Conservation (phyloP, 2,888 invertebrate genomes). For the Isotomurus palustris region DNA sequence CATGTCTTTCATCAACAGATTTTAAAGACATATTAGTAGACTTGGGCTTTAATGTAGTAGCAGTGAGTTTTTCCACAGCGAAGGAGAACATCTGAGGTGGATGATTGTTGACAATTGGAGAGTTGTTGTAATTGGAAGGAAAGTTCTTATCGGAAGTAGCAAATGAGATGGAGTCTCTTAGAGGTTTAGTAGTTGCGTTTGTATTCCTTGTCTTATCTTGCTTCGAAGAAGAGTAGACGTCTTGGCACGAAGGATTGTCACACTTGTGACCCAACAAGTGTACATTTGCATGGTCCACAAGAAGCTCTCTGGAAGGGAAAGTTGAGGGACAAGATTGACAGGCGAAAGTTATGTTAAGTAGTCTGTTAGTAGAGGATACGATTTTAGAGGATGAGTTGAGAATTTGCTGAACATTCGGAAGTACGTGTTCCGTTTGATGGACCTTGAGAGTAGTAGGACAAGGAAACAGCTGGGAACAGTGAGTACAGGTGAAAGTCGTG, state of each 20-base stretch:
- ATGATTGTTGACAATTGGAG: neutral
- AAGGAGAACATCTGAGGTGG: neutral
- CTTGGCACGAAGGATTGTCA: constrained; percentile 13
- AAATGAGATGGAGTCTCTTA: neutral
- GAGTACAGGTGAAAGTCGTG: constrained; percentile 10
- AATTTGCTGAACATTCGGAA: constrained; percentile 25
- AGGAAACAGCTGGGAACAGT: constrained; percentile 24
- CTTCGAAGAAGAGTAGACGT: neutral
- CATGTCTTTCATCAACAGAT: neutral
- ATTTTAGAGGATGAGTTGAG: neutral
- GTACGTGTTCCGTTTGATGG: constrained; percentile 30
- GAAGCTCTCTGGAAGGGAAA: constrained; percentile 25
- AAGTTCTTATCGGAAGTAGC: neutral
- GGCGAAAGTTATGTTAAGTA: constrained; percentile 21
- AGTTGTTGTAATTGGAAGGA: neutral
- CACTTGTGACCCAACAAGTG: constrained; percentile 29
- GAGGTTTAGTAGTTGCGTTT: neutral
- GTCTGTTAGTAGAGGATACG: neutral
- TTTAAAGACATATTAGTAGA: too few species aligned
- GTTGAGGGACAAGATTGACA: constrained; percentile 27
- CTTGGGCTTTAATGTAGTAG: too few species aligned
- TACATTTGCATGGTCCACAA: constrained; percentile 24
- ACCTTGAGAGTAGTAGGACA: constrained; percentile 26
- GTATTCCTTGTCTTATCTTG: neutral
- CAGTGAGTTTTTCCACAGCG: neutral